Percentiles rank a stretch among this genome's conserved stretches.
Evolutionary conservation across 2,113 vertebrate species (phyloP).

Genomic region (Rhodinocichla rosea): DNA sequence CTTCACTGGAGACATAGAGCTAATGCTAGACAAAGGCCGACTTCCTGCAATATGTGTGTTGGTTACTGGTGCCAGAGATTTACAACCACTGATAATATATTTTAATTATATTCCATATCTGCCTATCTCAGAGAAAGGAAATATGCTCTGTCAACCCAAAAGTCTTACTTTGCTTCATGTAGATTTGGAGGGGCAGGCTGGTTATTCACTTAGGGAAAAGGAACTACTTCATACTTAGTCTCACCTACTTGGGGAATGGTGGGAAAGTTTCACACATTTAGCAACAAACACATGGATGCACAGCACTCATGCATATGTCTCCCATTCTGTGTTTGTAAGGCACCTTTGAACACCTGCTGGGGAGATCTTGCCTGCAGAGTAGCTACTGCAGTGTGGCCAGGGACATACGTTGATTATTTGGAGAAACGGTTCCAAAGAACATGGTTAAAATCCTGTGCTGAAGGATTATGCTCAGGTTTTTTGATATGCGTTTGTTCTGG

Average conservation of each 20-base stretch:
- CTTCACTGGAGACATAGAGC: constrained; percentile 31
- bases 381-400: not conserved
- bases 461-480: not conserved
- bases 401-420: fast-evolving
- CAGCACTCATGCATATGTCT: not conserved
- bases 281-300: not conserved
- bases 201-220: not conserved
- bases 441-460: not conserved
- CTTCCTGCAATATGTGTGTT: constrained; percentile 40
- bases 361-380: not conserved
- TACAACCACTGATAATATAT: constrained; percentile 56
- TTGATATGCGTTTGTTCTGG: not conserved
- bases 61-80: constrained; percentile 51
- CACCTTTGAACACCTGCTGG: not conserved
- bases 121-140: constrained; percentile 51
- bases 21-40: constrained; percentile 36
- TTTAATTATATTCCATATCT: constrained; percentile 58
- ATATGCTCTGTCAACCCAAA: constrained; percentile 28
- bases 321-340: not conserved
- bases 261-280: not conserved
- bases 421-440: not conserved
- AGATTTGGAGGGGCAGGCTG: not conserved
- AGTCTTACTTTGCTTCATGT: not conserved
- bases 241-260: not conserved
- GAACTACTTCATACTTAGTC: not conserved